Base-by-base conservation (phyloP, 2,797 vertebrate species). In the Myoxocephalus aenaeus region DNA sequence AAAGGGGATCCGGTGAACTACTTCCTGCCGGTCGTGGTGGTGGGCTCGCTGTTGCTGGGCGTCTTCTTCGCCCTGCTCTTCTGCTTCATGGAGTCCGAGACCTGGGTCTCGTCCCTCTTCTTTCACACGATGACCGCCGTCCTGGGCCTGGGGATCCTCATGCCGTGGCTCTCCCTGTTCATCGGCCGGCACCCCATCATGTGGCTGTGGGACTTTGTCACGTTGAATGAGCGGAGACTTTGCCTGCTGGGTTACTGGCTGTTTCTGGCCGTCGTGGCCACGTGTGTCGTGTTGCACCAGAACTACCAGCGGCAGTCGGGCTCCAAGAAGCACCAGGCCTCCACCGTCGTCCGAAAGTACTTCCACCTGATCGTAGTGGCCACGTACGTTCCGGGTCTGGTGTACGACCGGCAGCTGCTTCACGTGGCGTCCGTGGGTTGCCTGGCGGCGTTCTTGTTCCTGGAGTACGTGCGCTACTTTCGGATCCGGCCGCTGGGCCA, bases 351-450 rank as follows among this genome's bases (percentile, higher is more conserved):
- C 72, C 93, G 98, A 63, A 99, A 99, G 82, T 99, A 97, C 79
- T 99, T 99, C 89, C 98, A 99, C 83, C 93, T 99, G 76, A 96
- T 99, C n/a, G 95, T 97, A 5, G 97, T 99, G 80, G 96, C 97
- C 59, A 98, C 97, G 3, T 99, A 96, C 0, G 88, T 98, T 36
- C 98, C 98, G 0, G 98, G 98, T 6, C 95, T 99, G 4, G 92
- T 98, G 13, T 96, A 96, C 0, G 98, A 99, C 92, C 93, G 93
- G 0, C 96, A 97, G 65, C 93, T 99, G 54, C 96, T 99, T 15
- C 94, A 98, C 0, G 89, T 99, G 65, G 96, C 98, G 0, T 95
- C 98, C 2, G 97, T 97, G 1, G 91, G 94, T 3, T 99, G 98
- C 76, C 90, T 99, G 80, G 96, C 96, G 0, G 94, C 92, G 15